Base-by-base conservation (phyloP, 2,113 vertebrate species). In the Phalacrocorax pelagicus region DNA sequence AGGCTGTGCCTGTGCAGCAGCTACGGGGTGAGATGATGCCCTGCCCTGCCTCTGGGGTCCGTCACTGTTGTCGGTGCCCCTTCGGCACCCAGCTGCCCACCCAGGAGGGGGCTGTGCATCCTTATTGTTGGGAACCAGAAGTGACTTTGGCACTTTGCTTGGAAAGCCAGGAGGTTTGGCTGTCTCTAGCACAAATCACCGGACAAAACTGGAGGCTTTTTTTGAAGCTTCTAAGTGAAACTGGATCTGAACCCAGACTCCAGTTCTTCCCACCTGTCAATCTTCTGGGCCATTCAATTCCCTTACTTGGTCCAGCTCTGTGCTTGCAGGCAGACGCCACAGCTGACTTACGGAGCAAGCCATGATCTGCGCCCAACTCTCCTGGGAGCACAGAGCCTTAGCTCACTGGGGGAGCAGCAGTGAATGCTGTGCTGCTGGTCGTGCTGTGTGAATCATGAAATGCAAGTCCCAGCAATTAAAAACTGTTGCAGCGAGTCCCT, bases 101-200 rank as follows among this genome's bases (percentile, higher is more conserved):
- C 26, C 49, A 51, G 65, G 59, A 27, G 34, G 1, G 29, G 38
- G 23, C 16, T 40, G 36, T 32, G 52, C 11, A 21, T 23, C 67
- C 5, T 1, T 30, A 15, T 6, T 30, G 1, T 26, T 11, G 27
- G 52, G 32, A 58, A 55, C 4, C 24, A 5, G 0, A 0, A 7
- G 44, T 7, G 34, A 58, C 49, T 71, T 57, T 58, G 42, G 29
- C 44, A 24, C 24, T 40, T 74, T 23, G 9, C 62, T 80, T 0
- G 0, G 36, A 62, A 36, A 57, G 36, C 18, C n/a, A 44, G n/a
- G 26, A 86, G 42, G 13, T 81, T 62, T 69, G 55, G 38, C 34
- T 75, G 51, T 44, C 81, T n/a, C 49, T 40, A 21, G 20, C 22
- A 6, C 5, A 44, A 58, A 44, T 40, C 46, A n/a, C 36, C 23